These are phyloP conservation scores for Sylvietta virens DNA, from an alignment of 2,113 vertebrate species.

Conservation along the genomic window DNA sequence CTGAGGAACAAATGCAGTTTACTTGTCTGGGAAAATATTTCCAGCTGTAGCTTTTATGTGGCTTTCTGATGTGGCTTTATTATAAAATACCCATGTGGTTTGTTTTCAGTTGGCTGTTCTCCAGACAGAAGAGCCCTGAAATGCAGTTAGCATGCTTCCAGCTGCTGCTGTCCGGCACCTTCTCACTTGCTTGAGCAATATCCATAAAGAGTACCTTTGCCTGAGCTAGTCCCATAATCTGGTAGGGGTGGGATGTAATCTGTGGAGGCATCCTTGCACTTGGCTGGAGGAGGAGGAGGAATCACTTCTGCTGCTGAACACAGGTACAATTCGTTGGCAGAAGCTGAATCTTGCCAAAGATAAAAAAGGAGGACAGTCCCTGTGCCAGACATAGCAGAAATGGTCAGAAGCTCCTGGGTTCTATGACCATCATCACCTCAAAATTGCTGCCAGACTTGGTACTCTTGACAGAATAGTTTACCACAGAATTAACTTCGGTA, in stretches of 20 bases:
- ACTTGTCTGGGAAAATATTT: not conserved
- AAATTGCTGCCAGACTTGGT: not conserved
- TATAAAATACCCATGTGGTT: not conserved
- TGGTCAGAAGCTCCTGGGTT: not conserved
- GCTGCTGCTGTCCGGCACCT: not conserved
- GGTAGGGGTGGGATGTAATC: not conserved
- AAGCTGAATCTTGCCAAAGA: not conserved
- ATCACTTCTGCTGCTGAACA: not conserved
- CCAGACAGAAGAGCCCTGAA: not conserved
- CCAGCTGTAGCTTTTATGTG: not conserved
- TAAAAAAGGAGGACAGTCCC: not conserved
- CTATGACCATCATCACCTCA: not conserved
- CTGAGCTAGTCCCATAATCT: not conserved
- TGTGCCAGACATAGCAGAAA: not conserved
- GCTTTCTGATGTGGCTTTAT: constrained; percentile 21
- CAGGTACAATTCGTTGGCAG: rapidly evolving
- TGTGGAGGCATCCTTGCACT: not conserved
- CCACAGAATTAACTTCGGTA: not conserved
- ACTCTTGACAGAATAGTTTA: not conserved
- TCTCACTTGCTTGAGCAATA: not conserved
- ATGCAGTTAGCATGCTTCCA: not conserved
- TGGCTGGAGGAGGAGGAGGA: not conserved
- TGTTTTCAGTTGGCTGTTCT: not conserved
- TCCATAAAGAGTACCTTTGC: not conserved
- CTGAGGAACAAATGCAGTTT: constrained; percentile 2